Conservation (phyloP, 2,113 vertebrate genomes). For the Chaetorhynchus papuensis region DNA sequence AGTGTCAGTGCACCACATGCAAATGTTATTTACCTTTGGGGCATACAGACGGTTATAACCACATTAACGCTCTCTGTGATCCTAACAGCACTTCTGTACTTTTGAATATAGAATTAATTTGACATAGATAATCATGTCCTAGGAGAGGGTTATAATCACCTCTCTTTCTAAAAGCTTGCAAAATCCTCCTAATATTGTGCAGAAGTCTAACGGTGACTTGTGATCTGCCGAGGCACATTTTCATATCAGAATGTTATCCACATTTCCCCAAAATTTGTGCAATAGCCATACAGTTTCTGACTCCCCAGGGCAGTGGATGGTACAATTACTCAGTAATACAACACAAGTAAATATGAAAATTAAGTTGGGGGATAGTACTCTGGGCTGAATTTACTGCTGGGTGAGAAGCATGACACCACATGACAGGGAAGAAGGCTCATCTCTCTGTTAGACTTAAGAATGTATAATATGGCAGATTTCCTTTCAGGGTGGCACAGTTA, state of each 20-base stretch:
- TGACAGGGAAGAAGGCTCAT: background rate
- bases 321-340: background rate
- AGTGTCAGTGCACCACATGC: conserved; percentile 50
- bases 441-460: background rate
- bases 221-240: background rate
- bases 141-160: background rate
- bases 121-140: background rate
- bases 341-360: background rate
- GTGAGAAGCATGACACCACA: background rate
- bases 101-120: conserved; percentile 1
- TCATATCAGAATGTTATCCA: background rate
- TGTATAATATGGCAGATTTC: background rate
- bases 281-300: background rate
- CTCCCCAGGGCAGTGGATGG: background rate
- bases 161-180: background rate
- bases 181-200: background rate
- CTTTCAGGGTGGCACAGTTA: background rate
- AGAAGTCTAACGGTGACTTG: background rate
- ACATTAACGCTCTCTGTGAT: conserved; percentile 20
- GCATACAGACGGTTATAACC: conserved; percentile 42
- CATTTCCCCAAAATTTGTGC: background rate
- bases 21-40: conserved; percentile 58
- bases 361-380: background rate
- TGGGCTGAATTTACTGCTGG: background rate
- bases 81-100: conserved; percentile 30